Conservation (phyloP, 2,113 vertebrate genomes). For the Mugil cephalus region DNA sequence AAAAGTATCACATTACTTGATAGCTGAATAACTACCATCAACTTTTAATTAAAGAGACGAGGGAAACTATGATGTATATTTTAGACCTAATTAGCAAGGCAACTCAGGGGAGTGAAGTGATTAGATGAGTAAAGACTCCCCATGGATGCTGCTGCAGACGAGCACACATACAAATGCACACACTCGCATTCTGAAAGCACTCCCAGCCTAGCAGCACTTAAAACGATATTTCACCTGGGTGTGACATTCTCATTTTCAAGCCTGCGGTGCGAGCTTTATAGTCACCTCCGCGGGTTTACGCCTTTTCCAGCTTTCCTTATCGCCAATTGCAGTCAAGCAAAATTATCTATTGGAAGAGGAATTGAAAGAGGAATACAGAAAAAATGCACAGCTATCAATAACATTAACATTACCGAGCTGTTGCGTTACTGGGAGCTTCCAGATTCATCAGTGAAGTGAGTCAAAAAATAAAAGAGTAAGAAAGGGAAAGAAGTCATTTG, state of each 20-base stretch:
- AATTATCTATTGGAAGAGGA: slow-evolving; percentile 25
- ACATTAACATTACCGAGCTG: slow-evolving; percentile 10
- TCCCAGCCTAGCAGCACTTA: slow-evolving; percentile 22
- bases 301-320: slow-evolving; percentile 4
- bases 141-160: slow-evolving; percentile 43
- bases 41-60: slow-evolving; percentile 75
- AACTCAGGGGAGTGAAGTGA: slow-evolving; percentile 67
- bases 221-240: slow-evolving; percentile 29
- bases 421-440: slow-evolving; percentile 3
- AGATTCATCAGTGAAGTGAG: neutral
- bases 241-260: slow-evolving; percentile 54
- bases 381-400: neutral
- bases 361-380: neutral
- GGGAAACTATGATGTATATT: slow-evolving; percentile 76
- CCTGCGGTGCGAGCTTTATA: neutral
- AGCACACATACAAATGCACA: slow-evolving; percentile 31
- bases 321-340: slow-evolving; percentile 23
- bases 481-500: neutral
- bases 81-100: slow-evolving; percentile 72
- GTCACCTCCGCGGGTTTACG: slow-evolving; percentile 7
- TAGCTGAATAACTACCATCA: slow-evolving; percentile 62
- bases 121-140: slow-evolving; percentile 78
- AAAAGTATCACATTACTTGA: slow-evolving; percentile 48
- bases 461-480: slow-evolving; percentile 1
- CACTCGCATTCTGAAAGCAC: neutral